phyloP scores from a whole-genome alignment of 2,797 vertebrate genomes.

The Nannoperca obscura region DNA sequence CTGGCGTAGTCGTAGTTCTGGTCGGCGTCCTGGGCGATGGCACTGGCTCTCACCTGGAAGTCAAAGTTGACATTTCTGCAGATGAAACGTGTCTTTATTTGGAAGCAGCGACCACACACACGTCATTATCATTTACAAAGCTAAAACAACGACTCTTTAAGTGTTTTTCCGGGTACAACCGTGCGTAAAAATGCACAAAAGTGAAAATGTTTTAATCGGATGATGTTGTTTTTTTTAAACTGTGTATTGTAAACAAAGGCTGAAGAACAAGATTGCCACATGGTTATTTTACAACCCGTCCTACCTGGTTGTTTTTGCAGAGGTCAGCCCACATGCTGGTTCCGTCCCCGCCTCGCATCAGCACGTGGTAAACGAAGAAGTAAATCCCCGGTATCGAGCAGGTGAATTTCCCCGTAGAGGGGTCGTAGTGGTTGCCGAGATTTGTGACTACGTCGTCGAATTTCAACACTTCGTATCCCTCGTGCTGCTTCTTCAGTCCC shows the following conservation, averaged over 20 bases:
- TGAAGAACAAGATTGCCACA: neutral
- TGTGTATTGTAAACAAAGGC: neutral
- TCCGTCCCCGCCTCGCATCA: constrained; percentile 97
- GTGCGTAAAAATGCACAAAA: constrained; percentile 56
- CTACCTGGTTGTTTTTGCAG: constrained; percentile 98
- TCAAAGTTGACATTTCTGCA: neutral
- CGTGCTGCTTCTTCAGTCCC: constrained; percentile 96
- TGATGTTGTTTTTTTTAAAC: neutral
- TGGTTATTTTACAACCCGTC: constrained; percentile 26
- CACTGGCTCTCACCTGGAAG: constrained; percentile 94
- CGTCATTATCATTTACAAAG: neutral
- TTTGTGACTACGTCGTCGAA: constrained; percentile 99
- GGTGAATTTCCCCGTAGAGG: constrained; percentile 95
- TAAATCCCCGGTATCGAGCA: constrained; percentile 98
- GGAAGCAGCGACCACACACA: constrained; percentile 64
- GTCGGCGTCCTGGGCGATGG: constrained; percentile 97
- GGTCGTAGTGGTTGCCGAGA: constrained; percentile 96
- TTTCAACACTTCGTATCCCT: constrained; percentile 96
- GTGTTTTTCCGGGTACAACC: neutral
- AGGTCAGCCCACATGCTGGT: constrained; percentile 99
- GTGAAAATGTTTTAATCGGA: neutral
- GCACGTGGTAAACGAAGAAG: constrained; percentile 98
- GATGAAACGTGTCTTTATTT: constrained; percentile 7
- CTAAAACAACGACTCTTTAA: neutral
- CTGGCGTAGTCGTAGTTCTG: constrained; percentile 99